These are phyloP conservation scores for Tigriopus japonicus DNA, from an alignment of 1,140 invertebrate genomes.

Conservation along the genomic window DNA sequence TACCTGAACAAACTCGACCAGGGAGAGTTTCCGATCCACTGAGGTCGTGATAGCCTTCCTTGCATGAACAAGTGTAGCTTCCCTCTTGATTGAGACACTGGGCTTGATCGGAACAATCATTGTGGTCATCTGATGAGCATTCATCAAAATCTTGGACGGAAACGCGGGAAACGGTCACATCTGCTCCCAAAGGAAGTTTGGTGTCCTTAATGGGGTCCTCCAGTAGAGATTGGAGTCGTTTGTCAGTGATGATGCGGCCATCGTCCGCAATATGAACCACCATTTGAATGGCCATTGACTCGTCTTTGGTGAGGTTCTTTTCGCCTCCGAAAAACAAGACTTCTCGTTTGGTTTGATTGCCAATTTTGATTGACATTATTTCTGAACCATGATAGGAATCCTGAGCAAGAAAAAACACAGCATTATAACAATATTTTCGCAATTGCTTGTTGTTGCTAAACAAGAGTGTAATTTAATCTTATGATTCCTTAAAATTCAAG, in stretches of 20 bases:
- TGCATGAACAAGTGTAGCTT: constrained; percentile 9
- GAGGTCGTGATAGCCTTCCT: constrained; percentile 10
- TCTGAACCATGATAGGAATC: constrained; percentile 6
- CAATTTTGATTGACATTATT: neutral
- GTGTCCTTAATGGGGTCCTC: constrained; percentile 9
- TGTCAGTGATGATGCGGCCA: neutral
- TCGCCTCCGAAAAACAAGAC: neutral
- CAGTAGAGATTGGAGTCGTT: neutral
- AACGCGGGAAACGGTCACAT: constrained; percentile 12
- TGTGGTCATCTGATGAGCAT: constrained; percentile 1
- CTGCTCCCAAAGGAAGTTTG: constrained; percentile 3
- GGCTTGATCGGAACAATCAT: constrained; percentile 7
- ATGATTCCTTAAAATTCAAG: too few relatives aligned
- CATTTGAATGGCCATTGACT: constrained; percentile 1
- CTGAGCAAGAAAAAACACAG: neutral
- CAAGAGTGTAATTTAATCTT: too few relatives aligned
- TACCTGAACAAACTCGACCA: constrained; percentile 13
- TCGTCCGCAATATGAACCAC: constrained; percentile 9
- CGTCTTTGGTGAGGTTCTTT: constrained; percentile 5
- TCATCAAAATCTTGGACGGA: constrained; percentile 13
- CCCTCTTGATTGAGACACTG: constrained; percentile 8
- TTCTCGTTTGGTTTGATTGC: constrained; percentile 7
- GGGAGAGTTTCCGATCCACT: neutral
- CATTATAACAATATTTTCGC: too few relatives aligned
- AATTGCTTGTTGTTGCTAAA: too few relatives aligned